Base-by-base conservation (phyloP, 2,888 invertebrate genomes). In the Dichetophora obliterata region DNA sequence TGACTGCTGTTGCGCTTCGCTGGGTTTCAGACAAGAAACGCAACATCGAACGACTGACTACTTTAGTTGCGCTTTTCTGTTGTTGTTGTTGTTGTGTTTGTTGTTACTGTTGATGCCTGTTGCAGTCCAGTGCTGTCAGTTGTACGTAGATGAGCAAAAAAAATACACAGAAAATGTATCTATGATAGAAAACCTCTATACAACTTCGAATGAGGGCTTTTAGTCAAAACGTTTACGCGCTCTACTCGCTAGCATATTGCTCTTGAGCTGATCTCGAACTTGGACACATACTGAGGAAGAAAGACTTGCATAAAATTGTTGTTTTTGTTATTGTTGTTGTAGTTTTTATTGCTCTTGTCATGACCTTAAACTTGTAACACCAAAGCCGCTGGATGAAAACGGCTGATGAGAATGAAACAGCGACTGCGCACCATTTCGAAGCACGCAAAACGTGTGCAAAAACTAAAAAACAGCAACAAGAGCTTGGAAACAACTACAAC, bases 351-450 rank as follows among this genome's bases (percentile, higher is more conserved):
- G 68, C 65, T 73, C 59, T 73, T 80, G 78, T 79, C 82, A 77
- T 84, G 83, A 86, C 86, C 84, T 84, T 84, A 84, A 84, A 86
- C 84, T 86, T 86, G 80, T 82, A 82, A 74, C 72, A 19, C 59
- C 68, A 69, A 79, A 65, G 71, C 75, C 75, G 83, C 81, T 27
- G 37, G 19, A 5, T 16, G 31, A 50, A 24, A 54, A 72, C 24
- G 72, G 43, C 19, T n/a, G 65, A 61, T 48, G 31, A 52, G 14
- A 31, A 54, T 24, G 68, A 37, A 59, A 19, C 24, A 59, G 43
- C 14, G 24, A 50, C 9, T n/a, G 37, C 19, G 61, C 19, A 43
- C 57, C 57, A n/a, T 22, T 34, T n/a, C 66, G 75, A 83, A 83
- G 79, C 82, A 83, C 83, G 76, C 82, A 52, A 79, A 79, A 79